Percentiles rank a stretch among this genome's conserved stretches.
Conservation (phyloP, 2,113 vertebrate species). For the Pandion haliaetus region DNA sequence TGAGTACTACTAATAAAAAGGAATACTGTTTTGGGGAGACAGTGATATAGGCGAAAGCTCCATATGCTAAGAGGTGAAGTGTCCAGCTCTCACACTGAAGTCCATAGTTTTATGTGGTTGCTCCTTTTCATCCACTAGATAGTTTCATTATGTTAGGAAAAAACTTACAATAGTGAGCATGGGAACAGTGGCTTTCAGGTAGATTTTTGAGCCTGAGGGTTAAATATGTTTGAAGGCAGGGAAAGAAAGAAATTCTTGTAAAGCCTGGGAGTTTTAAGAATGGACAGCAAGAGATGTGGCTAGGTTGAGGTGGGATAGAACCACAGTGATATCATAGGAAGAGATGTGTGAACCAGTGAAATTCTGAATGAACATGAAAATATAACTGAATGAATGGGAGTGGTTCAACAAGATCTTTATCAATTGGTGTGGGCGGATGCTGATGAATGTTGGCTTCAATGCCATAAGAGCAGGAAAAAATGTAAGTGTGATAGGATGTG, state of each 20-base stretch:
- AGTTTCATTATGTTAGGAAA: neutral
- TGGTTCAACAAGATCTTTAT: neutral
- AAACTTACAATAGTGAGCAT: neutral
- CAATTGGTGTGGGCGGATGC: neutral
- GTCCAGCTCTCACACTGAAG: neutral
- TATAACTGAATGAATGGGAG: neutral
- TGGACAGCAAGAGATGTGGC: neutral
- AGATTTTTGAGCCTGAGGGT: neutral
- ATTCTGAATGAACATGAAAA: neutral
- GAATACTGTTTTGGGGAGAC: neutral
- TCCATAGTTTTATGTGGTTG: neutral
- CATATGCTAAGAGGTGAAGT: accelerated
- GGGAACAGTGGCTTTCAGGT: neutral
- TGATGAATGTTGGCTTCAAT: neutral
- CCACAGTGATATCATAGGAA: neutral
- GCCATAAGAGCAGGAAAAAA: neutral
- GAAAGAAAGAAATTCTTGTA: neutral
- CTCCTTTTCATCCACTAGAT: neutral
- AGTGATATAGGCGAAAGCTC: neutral
- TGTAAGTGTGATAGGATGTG: neutral
- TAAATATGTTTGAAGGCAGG: neutral
- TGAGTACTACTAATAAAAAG: neutral
- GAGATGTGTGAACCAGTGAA: neutral
- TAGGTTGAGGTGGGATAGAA: neutral
- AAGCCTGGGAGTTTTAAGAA: neutral